Base-by-base conservation (phyloP, 2,888 invertebrate species). In the Meliscaeva auricollis region DNA sequence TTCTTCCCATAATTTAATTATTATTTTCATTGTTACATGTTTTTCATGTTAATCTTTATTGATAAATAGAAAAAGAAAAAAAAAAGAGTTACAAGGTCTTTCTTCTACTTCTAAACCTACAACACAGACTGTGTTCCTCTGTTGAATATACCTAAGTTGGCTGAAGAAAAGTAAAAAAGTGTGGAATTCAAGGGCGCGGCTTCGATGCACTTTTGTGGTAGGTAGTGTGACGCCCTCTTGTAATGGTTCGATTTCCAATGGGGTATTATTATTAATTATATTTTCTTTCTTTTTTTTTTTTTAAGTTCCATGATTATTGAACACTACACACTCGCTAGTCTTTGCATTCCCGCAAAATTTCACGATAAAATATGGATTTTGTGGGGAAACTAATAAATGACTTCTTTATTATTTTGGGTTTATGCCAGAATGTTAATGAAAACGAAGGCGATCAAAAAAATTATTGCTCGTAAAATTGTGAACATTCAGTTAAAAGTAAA, bases 141-240 rank as follows among this genome's bases (percentile, higher is more conserved):
- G 80, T 69, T 74, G 83, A 69, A 73, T 66, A 41, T 48, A 20
- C 3, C 5, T 9, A 38, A 38, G 11, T 38, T 3, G 38, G 38
- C 4, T 26, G 26, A 26, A 26, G 26, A 26, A 38, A 48, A 44
- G 35, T 64, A 69, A 73, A 60, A 44, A 60, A 68, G 9, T 20
- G 32, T 48, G 41, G 70, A 79, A 84, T 76, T 80, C 84, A 84
- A 84, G 84, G 84, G 84, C 84, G 84, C 84, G 84, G 84, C 70
- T 38, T 76, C 38, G 54, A 68, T 80, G 84, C 80, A 75, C 79
- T 79, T 70, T 48, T 54, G 41, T 64, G 22, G 64, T 48, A 64
- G 30, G 15, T 69, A 15, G 38, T 56, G 20, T 54, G 44, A 54
- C 52, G 52, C 54, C 54, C 54, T 54, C 38, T 69, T 56, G 17